These are phyloP conservation scores for Dipodomys spectabilis DNA, from an alignment of 2,113 vertebrate genomes.

Conservation along the genomic window DNA sequence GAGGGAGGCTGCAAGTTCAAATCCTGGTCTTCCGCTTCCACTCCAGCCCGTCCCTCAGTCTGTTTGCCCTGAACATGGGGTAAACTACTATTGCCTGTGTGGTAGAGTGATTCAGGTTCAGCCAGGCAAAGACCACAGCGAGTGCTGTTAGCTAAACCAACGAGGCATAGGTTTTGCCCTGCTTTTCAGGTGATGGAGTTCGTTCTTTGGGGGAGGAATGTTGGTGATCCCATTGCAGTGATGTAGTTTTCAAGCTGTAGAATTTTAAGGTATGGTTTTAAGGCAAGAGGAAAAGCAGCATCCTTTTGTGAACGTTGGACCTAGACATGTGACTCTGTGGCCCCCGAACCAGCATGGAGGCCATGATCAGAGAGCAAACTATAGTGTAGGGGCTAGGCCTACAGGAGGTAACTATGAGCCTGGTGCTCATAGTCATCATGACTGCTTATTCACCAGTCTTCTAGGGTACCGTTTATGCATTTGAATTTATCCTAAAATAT, in stretches of 20 bases:
- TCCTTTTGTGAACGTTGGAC: neutral
- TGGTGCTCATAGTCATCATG: rapidly evolving
- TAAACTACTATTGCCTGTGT: neutral
- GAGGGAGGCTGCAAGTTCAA: neutral
- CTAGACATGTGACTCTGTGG: too few relatives aligned
- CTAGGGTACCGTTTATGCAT: neutral
- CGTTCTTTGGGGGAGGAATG: neutral
- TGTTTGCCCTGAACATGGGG: neutral
- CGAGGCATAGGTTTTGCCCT: neutral
- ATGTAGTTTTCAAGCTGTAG: neutral
- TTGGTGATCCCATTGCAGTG: neutral
- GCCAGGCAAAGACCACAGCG: neutral
- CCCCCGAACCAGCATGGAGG: neutral
- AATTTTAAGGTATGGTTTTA: neutral
- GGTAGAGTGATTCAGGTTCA: neutral
- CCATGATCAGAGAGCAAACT: too few relatives aligned
- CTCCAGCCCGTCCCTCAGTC: neutral
- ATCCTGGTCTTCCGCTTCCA: neutral
- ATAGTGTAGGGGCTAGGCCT: too few relatives aligned
- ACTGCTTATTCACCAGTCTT: neutral
- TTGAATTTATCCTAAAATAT: neutral
- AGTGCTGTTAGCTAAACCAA: neutral
- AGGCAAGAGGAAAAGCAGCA: neutral
- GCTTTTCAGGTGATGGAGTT: neutral
- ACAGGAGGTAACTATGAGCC: too few relatives aligned